Percentiles rank a stretch among this genome's conserved stretches.
Conservation (phyloP, 1,140 invertebrate genomes). For the Bombus balteatus region DNA sequence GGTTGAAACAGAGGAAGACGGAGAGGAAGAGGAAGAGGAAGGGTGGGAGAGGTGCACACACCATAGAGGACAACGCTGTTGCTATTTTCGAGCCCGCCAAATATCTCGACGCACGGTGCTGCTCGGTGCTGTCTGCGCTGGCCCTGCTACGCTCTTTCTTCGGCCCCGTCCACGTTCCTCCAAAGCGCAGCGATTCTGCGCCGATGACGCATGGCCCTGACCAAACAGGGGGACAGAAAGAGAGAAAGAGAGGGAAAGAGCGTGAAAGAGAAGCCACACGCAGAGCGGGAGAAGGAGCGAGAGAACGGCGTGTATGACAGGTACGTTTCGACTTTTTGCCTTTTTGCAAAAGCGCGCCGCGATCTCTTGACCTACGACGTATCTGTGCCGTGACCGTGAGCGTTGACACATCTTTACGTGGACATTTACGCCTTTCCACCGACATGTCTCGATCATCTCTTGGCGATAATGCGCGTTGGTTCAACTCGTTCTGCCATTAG, state of each 20-base stretch:
- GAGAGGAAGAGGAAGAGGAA: neutral
- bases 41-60: slow-evolving; percentile 20
- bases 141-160: slow-evolving; percentile 54
- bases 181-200: slow-evolving; percentile 57
- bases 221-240: slow-evolving; percentile 40
- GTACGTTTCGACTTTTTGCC: slow-evolving; percentile 34
- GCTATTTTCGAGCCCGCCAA: slow-evolving; percentile 71
- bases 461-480: neutral
- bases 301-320: slow-evolving; percentile 40
- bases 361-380: slow-evolving; percentile 43
- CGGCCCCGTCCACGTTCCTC: slow-evolving; percentile 30
- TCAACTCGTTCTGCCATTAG: neutral
- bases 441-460: neutral
- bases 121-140: slow-evolving; percentile 23
- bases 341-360: slow-evolving; percentile 27
- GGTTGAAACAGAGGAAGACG: slow-evolving; percentile 10
- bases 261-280: slow-evolving; percentile 6
- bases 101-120: slow-evolving; percentile 56
- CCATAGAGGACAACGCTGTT: slow-evolving; percentile 59
- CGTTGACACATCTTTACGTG: neutral
- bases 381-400: slow-evolving; percentile 40
- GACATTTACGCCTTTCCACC: neutral
- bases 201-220: slow-evolving; percentile 62
- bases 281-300: neutral
- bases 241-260: slow-evolving; percentile 15